phyloP scores from a whole-genome alignment of 2,797 vertebrate genomes.

The Sternarchorhynchus goeldii region DNA sequence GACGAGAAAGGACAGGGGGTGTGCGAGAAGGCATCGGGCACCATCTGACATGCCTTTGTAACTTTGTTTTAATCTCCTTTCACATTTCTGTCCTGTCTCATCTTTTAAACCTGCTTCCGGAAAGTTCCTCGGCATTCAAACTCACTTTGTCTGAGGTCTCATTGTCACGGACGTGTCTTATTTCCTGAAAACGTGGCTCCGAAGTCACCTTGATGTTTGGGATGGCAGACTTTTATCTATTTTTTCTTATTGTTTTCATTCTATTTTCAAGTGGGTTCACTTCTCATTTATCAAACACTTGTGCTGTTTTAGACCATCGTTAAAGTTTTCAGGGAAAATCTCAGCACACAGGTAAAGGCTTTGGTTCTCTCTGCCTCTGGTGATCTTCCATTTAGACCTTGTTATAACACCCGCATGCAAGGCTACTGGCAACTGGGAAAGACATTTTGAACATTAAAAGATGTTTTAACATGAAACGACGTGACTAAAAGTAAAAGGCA shows the following conservation, averaged over 20 bases:
- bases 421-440: no score
- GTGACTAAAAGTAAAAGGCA: no score
- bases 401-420: no score
- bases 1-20: slow-evolving; percentile 17
- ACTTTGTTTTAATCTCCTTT: slow-evolving; percentile 47
- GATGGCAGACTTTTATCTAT: slow-evolving; percentile 16
- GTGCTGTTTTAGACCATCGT: neutral
- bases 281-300: neutral
- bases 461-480: no score
- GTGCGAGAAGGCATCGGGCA: slow-evolving; percentile 13
- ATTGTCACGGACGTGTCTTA: slow-evolving; percentile 32
- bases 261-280: slow-evolving; percentile 17
- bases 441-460: no score
- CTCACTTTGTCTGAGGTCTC: slow-evolving; percentile 36
- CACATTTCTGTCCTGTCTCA: slow-evolving; percentile 32
- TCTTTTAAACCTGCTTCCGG: slow-evolving; percentile 30
- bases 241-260: slow-evolving; percentile 26
- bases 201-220: slow-evolving; percentile 5
- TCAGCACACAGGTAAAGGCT: no score
- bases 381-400: no score
- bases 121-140: slow-evolving; percentile 36
- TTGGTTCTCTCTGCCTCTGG: neutral
- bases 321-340: no score
- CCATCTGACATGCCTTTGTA: slow-evolving; percentile 33
- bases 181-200: slow-evolving; percentile 28